Percentiles rank a stretch among this genome's conserved stretches.
Conservation (phyloP, 2,113 vertebrate species). For the Pantherophis guttatus region DNA sequence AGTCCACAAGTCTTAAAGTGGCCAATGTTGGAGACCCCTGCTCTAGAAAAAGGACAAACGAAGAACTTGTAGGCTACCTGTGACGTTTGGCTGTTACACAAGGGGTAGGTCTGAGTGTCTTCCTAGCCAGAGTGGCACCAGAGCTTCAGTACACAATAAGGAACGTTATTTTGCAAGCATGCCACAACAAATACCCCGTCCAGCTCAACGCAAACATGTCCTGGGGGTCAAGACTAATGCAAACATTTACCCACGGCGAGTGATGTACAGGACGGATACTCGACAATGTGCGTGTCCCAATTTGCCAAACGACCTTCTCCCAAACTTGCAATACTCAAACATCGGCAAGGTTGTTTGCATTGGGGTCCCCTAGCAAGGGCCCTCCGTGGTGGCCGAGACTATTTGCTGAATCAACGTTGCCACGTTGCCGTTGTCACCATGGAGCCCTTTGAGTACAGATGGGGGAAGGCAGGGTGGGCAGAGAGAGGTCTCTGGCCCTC, state of each 20-base stretch:
- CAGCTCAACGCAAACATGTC: slow-evolving; percentile 55
- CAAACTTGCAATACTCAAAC: slow-evolving; percentile 51
- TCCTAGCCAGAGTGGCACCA: slow-evolving; percentile 63
- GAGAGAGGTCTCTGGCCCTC: too few species aligned
- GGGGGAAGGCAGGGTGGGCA: not conserved
- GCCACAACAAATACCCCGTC: slow-evolving; percentile 60
- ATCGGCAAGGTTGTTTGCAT: slow-evolving; percentile 42
- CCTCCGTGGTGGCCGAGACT: slow-evolving; percentile 34
- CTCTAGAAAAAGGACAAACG: slow-evolving; percentile 29
- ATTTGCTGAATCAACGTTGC: slow-evolving; percentile 42
- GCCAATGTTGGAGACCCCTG: too few species aligned
- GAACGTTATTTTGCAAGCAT: slow-evolving; percentile 63
- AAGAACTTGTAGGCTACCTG: slow-evolving; percentile 66
- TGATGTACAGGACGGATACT: slow-evolving; percentile 50
- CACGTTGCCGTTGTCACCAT: slow-evolving; percentile 40
- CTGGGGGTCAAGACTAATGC: slow-evolving; percentile 37
- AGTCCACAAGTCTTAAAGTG: too few species aligned
- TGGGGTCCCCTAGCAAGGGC: slow-evolving; percentile 32
- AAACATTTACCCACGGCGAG: slow-evolving; percentile 57
- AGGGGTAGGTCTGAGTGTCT: slow-evolving; percentile 25
- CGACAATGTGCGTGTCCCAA: slow-evolving; percentile 41
- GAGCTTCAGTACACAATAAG: slow-evolving; percentile 51
- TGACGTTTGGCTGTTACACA: slow-evolving; percentile 45
- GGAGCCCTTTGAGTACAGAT: slow-evolving; percentile 49
- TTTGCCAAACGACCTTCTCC: slow-evolving; percentile 49